phyloP scores from a whole-genome alignment of 2,888 invertebrate species.

The Chaetogeoica ovagalla region DNA sequence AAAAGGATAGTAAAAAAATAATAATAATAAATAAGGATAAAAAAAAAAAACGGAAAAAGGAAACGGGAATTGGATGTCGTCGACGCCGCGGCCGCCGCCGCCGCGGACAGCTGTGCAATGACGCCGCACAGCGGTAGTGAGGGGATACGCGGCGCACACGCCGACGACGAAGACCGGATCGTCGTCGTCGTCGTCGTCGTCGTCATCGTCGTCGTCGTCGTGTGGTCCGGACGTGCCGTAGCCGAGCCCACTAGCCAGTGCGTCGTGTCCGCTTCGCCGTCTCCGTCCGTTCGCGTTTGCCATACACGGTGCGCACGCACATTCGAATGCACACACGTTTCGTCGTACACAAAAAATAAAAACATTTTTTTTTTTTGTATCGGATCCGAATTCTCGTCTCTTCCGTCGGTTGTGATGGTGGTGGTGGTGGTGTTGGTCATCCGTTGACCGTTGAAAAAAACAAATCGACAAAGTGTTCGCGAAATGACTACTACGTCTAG shows the following conservation, averaged over 20 bases:
- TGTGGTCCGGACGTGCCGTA: slow-evolving; percentile 52
- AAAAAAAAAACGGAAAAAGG: slow-evolving; percentile 37
- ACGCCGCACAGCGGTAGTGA: slow-evolving; percentile 24
- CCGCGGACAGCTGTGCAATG: background rate
- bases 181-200: background rate
- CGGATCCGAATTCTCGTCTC: no score
- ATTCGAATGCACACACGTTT: background rate
- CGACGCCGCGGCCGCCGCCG: slow-evolving; percentile 23
- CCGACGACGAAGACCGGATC: slow-evolving; percentile 50
- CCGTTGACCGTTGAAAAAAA: background rate
- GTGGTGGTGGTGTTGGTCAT: no score
- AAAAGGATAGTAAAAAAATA: no score
- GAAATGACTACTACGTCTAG: background rate
- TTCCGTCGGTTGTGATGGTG: background rate
- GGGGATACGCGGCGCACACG: slow-evolving; percentile 49
- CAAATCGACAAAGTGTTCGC: background rate
- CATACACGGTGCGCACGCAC: background rate
- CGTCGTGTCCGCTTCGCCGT: slow-evolving; percentile 53
- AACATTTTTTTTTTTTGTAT: no score
- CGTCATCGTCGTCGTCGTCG: no score
- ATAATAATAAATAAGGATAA: no score
- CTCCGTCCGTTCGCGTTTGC: slow-evolving; percentile 37
- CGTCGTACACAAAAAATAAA: no score
- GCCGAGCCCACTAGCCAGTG: slow-evolving; percentile 47
- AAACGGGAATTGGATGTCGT: slow-evolving; percentile 39